phyloP scores from a whole-genome alignment of 2,113 vertebrate genomes.

The Syngnathus typhle region DNA sequence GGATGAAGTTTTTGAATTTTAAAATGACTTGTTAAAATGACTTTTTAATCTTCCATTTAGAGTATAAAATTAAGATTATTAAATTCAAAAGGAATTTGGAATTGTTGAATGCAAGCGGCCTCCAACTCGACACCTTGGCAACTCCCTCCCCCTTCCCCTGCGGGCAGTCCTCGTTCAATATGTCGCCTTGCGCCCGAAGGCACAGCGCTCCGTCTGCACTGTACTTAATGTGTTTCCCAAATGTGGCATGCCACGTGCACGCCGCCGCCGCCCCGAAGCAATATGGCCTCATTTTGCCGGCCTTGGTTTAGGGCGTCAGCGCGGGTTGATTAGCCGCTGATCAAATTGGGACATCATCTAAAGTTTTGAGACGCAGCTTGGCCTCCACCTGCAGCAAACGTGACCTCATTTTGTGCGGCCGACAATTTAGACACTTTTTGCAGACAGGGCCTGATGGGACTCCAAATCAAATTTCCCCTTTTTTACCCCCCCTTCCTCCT shows the following conservation, averaged over 20 bases:
- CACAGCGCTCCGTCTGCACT: neutral
- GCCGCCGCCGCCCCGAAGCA: neutral
- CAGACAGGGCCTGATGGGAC: slow-evolving; percentile 9
- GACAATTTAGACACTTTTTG: slow-evolving; percentile 12
- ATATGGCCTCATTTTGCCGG: slow-evolving; percentile 46
- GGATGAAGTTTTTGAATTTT: no score
- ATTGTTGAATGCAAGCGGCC: neutral
- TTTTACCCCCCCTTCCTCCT: neutral
- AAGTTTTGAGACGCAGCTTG: slow-evolving; percentile 36
- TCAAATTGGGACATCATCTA: slow-evolving; percentile 50
- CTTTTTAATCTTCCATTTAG: no score
- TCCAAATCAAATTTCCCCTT: slow-evolving; percentile 16
- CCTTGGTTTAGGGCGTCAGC: slow-evolving; percentile 43
- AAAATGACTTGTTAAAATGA: no score
- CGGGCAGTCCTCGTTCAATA: slow-evolving; percentile 1
- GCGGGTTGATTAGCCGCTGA: slow-evolving; percentile 52
- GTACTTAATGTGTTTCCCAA: neutral
- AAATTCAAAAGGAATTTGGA: no score
- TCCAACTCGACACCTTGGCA: neutral
- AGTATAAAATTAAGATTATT: no score
- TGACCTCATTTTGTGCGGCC: slow-evolving; percentile 26
- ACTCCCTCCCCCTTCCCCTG: neutral
- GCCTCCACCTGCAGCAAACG: slow-evolving; percentile 18
- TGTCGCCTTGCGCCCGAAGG: neutral
- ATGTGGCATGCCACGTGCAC: neutral